Evolutionary conservation across 2,888 invertebrate species (phyloP), one percentile per base, ranked within the genome.

Genomic region (Thumatha senex): DNA sequence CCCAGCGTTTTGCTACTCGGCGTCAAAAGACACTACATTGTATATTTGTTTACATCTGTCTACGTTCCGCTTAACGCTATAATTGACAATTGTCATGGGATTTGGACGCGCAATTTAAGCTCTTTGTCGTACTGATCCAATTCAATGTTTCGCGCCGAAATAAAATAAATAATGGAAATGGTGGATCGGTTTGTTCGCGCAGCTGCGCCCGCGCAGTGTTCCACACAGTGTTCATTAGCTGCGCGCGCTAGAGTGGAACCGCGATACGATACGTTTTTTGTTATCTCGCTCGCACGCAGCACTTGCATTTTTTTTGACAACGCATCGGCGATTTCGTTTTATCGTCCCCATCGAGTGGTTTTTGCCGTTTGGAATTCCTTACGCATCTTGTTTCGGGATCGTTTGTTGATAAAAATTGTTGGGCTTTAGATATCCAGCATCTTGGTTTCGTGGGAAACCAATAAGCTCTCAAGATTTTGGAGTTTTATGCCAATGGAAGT

Each of bases 121-220:
- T 87, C 86, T 86, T 88, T 88, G 90, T 89, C 82, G 76, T 81
- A 77, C 73, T 84, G 86, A 89, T 89, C 87, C 88, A 89, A 88
- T 89, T 89, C 82, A 78, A 76, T 63, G 80, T 84, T 87, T 89
- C 86, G 86, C 88, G 86, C 89, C 86, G 84, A 85, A 87, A 86
- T 86, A 86, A 88, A 88, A 90, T 87, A 90, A 87, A 89, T 89
- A 89, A 89, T 88, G 87, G 84, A 82, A 88, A 89, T 87, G 85
- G 84, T 81, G 82, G 85, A 84, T 80, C 78, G 79, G 77, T 75
- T 74, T 67, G 76, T 69, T 73, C 73, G 74, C 74, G 86, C 89
- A 87, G 88, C 86, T 86, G 89, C 89, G 85, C 78, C 70, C 65
- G 86, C 84, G 85, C 84, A 79, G 73, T 63, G 56, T 58, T 46